Conservation (phyloP, 2,113 vertebrate species). For the Triplophysa rosa region DNA sequence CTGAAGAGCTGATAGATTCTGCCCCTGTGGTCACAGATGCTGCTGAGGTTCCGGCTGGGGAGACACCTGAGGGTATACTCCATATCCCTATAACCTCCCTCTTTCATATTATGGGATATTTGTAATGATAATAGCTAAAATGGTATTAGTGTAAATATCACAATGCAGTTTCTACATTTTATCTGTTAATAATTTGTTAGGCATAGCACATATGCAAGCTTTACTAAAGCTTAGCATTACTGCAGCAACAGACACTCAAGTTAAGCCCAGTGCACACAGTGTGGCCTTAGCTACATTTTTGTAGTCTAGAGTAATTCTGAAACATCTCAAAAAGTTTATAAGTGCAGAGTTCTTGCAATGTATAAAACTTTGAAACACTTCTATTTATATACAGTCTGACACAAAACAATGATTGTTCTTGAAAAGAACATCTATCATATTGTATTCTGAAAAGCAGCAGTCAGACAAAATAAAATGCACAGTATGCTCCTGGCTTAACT, state of each 20-base stretch:
- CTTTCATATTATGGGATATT: slow-evolving; percentile 56
- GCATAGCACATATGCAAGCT: no score
- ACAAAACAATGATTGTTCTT: no score
- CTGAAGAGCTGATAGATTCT: slow-evolving; percentile 43
- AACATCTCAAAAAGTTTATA: no score
- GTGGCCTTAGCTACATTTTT: no score
- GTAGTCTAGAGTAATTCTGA: no score
- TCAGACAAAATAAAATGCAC: no score
- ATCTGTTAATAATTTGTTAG: neutral
- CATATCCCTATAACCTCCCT: slow-evolving; percentile 49
- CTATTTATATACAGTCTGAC: no score
- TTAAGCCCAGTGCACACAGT: neutral
- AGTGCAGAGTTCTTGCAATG: no score
- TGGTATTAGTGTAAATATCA: neutral
- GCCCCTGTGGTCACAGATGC: slow-evolving; percentile 51
- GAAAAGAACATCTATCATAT: no score
- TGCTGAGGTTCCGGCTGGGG: slow-evolving; percentile 46
- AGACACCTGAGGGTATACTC: slow-evolving; percentile 68
- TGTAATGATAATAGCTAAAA: slow-evolving; percentile 1
- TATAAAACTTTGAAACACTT: no score
- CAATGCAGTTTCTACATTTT: neutral
- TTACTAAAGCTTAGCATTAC: slow-evolving; percentile 1
- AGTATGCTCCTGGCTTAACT: neutral
- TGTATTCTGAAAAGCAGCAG: no score
- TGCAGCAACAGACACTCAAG: no score